These are phyloP conservation scores for Drosophila basisetae DNA, from an alignment of 2,888 invertebrate genomes.

Conservation along the genomic window DNA sequence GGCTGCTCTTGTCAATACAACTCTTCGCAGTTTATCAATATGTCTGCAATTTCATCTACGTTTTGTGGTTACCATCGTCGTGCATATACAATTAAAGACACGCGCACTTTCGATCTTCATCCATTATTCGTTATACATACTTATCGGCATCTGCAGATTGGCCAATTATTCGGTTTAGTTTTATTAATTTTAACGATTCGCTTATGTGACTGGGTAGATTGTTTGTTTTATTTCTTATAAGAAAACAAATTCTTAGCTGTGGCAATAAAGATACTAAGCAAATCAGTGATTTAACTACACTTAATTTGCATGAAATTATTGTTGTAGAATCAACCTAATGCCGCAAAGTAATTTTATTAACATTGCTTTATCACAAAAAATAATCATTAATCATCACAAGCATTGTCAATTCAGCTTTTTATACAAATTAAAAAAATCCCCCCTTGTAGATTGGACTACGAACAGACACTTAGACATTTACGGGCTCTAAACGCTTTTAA, in stretches of 20 bases:
- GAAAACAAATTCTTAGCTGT: background rate
- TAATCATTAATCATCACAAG: constrained; percentile 1
- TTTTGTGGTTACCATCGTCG: constrained; percentile 31
- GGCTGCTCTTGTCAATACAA: constrained; percentile 29
- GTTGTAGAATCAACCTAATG: background rate
- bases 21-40: constrained; percentile 43
- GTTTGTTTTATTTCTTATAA: background rate
- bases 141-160: constrained; percentile 7
- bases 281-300: background rate
- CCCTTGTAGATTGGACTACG: constrained; percentile 1
- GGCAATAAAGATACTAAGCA: background rate
- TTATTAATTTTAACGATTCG: background rate
- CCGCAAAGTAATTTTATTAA: background rate
- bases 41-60: constrained; percentile 41
- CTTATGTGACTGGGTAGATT: background rate
- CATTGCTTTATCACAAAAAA: background rate
- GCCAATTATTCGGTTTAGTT: constrained; percentile 8
- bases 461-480: constrained; percentile 34
- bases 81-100: constrained; percentile 28
- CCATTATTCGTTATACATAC: constrained; percentile 27
- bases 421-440: background rate
- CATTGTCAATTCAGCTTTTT: constrained; percentile 2
- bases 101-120: constrained; percentile 33
- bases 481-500: constrained; percentile 30
- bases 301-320: background rate